Base-by-base conservation (phyloP, 2,113 vertebrate species). In the Lepidiolamprologus cunningtoni region DNA sequence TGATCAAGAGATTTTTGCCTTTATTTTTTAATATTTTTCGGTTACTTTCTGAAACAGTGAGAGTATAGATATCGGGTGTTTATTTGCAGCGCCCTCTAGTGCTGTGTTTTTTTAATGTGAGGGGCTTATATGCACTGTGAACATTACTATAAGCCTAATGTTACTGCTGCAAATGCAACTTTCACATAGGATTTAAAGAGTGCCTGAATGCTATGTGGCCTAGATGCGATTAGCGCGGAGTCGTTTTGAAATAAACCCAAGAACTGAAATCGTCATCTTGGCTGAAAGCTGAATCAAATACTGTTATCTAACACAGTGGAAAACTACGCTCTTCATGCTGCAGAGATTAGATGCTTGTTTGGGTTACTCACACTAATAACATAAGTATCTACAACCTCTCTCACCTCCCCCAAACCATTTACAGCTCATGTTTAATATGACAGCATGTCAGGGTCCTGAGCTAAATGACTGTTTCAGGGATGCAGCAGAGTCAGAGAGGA, bases 51-150 rank as follows among this genome's bases (percentile, higher is more conserved):
- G 85, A 73, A 83, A 82, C 26, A 53, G 47, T 79, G 82, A 89
- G 87, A 88, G 82, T 84, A 84, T 89, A 86, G 42, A 63, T 66
- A 82, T 81, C 7, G 17, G 50, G 68, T 58, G 79, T 89, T 86
- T 83, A 57, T 57, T 26, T 57, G 79, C 52, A 90, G 79, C 55
- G 40, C 52, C 89, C 81, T 81, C 84, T 86, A 85, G 82, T 89
- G 82, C 40, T 52, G 37, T 63, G 53, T 50, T 61, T 31, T 87
- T 73, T 86, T 58, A 8, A 81, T 81, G 84, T 58, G 80, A 80
- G 83, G 57, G 16, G 21, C 85, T 90, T 82, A 89, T 71, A 21
- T 63, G 12, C 66, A 35, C 42, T 68, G 83, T 71, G 81, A 85
- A 92, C 81, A 83, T 82, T 37, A 53, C 37, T 55, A 37, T 19